A percentile compares a stretch with the other conserved stretches of the same genome.
These are phyloP conservation scores for Ligdia adustata DNA, from an alignment of 2,888 invertebrate species.

Conservation along the genomic window DNA sequence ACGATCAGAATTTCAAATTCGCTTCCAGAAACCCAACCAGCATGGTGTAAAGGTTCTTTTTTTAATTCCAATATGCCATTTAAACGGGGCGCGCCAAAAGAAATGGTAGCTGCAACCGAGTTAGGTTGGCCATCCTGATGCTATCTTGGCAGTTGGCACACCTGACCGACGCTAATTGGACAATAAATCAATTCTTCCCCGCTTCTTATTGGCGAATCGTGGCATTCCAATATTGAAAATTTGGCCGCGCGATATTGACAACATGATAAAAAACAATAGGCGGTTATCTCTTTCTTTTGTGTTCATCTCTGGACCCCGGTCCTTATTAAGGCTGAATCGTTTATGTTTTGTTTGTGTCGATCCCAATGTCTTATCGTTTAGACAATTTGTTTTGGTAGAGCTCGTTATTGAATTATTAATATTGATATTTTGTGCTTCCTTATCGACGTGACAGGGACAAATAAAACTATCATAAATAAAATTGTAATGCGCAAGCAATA, in stretches of 20 bases:
- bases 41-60: conserved; percentile 81
- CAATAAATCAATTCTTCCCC: conserved; percentile 84
- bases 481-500: conserved; percentile 28
- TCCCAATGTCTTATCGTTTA: conserved; percentile 75
- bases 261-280: conserved; percentile 83
- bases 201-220: conserved; percentile 84
- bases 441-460: conserved; percentile 48
- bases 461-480: conserved; percentile 25
- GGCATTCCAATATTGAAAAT: conserved; percentile 84
- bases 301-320: conserved; percentile 78
- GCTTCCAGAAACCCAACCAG: conserved; percentile 70
- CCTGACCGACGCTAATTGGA: conserved; percentile 85
- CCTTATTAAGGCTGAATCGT: conserved; percentile 78
- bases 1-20: conserved; percentile 81
- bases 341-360: conserved; percentile 74
- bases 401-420: conserved; percentile 80
- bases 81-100: conserved; percentile 79
- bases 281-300: conserved; percentile 82
- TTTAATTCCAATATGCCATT: conserved; percentile 82
- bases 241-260: conserved; percentile 84
- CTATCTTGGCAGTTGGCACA: conserved; percentile 85
- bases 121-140: conserved; percentile 82
- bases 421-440: conserved; percentile 58
- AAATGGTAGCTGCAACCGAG: conserved; percentile 76
- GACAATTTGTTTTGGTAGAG: conserved; percentile 81